phyloP scores from a whole-genome alignment of 2,888 invertebrate species.

The Hedya salicella region DNA sequence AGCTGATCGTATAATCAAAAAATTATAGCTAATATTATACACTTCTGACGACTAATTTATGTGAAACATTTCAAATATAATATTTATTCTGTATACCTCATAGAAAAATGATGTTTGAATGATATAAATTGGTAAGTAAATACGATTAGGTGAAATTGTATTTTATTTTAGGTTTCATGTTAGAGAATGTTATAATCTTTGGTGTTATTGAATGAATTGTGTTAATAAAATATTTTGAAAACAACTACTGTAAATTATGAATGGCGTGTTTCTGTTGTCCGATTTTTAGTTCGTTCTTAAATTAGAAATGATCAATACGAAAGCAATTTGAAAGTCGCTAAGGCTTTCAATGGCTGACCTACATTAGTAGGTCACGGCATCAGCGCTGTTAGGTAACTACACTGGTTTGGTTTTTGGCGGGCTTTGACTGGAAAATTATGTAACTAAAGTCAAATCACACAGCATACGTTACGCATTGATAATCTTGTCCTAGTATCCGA shows the following conservation, averaged over 20 bases:
- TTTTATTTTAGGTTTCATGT: constrained; percentile 85
- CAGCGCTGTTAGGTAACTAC: neutral
- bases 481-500: no score
- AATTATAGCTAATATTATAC: constrained; percentile 63
- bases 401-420: neutral
- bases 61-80: constrained; percentile 74
- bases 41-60: constrained; percentile 77
- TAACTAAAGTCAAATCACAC: neutral
- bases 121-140: constrained; percentile 83
- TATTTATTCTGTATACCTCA: constrained; percentile 83
- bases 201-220: constrained; percentile 86
- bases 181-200: constrained; percentile 86
- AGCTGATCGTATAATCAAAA: constrained; percentile 64
- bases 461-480: neutral
- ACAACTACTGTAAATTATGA: constrained; percentile 78
- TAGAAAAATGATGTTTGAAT: constrained; percentile 84
- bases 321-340: constrained; percentile 25
- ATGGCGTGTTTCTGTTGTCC: constrained; percentile 71
- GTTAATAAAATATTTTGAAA: constrained; percentile 86
- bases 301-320: constrained; percentile 23
- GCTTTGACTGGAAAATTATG: neutral
- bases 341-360: constrained; percentile 32
- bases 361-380: constrained; percentile 21
- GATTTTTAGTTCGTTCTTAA: constrained; percentile 44
- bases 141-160: constrained; percentile 82